Evolutionary conservation across 2,888 invertebrate genomes (phyloP), one percentile per base, ranked within the genome.

Genomic region (Apodemia duryi): DNA sequence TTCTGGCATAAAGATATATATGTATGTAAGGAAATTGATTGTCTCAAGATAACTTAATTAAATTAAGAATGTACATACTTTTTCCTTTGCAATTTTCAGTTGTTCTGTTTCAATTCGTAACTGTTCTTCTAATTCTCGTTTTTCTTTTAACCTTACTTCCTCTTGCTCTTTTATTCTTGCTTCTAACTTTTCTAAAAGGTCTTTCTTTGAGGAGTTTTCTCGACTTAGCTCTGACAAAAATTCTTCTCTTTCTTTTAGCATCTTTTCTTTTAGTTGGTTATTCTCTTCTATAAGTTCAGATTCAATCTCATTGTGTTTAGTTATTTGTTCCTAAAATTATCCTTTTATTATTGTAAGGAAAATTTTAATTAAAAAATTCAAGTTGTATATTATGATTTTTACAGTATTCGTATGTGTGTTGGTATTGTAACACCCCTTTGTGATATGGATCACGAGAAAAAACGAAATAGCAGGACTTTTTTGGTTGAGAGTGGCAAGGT

Each of bases 131-230:
- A 91, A 71, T 71, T 86, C 80, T 61, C 85, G 78, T 74, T 85
- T 89, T 75, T 92, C 92, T 46, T 81, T 86, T 10, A 86, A 71
- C 69, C 90, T 82, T 32, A 86, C 77, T 64, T 92, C 88, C 67
- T 88, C 89, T 75, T 93, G 92, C 68, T 88, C 88, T n/a, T 75
- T 77, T 66, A 93, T 89, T 64, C 91, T 86, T 3, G 78, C 80
- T 69, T 92, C 88, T 62, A 94, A 82, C 64, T 92, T 92, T 54
- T 88, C 83, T 62, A 94, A 71, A 68, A 91, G 82, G 67, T 89
- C 89, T 70, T 93, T 88, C 81, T 93, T 93, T 2, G 92, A 92
- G 11, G 87, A 80, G 72, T 81, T 92, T 69, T 93, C 93, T 68
- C 89, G 80, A 41, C 82, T 85, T 49, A 93, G 73, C 69, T 88